Conservation (phyloP, 2,113 vertebrate genomes). For the Pao palembangensis region DNA sequence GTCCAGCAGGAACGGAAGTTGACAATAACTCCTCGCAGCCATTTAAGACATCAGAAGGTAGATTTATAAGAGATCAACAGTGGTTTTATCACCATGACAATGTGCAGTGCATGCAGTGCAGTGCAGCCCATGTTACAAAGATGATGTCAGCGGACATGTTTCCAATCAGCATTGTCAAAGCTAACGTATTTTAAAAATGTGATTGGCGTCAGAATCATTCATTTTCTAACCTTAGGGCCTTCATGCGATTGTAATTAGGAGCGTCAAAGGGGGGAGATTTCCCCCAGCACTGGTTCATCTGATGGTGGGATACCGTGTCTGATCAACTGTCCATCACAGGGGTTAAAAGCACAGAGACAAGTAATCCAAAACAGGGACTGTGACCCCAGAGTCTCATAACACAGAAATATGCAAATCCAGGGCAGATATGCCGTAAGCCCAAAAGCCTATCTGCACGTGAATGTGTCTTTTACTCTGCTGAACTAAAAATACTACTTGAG, state of each 20-base stretch:
- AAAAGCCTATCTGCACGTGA: not conserved
- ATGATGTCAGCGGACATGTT: too few species aligned
- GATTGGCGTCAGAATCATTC: not conserved
- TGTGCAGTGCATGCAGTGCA: too few species aligned
- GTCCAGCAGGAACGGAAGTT: not conserved
- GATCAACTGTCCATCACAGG: conserved; percentile 14
- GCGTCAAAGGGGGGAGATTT: not conserved
- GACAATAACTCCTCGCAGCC: not conserved
- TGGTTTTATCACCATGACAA: too few species aligned
- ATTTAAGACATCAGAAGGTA: too few species aligned
- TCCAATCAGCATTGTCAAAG: not conserved
- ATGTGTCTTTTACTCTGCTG: not conserved
- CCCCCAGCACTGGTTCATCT: not conserved
- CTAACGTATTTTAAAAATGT: too few species aligned
- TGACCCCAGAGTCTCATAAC: not conserved
- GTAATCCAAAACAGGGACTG: not conserved
- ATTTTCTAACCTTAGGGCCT: conserved; percentile 1
- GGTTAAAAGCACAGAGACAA: conserved; percentile 9
- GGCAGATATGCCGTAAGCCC: too few species aligned
- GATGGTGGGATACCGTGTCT: conserved; percentile 4
- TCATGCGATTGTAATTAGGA: conserved; percentile 18
- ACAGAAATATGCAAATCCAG: not conserved
- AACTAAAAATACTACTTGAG: not conserved
- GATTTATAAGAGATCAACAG: too few species aligned
- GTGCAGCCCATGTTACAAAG: too few species aligned